Base-by-base conservation (phyloP, 2,113 vertebrate genomes). In the Oreochromis tanganicae region DNA sequence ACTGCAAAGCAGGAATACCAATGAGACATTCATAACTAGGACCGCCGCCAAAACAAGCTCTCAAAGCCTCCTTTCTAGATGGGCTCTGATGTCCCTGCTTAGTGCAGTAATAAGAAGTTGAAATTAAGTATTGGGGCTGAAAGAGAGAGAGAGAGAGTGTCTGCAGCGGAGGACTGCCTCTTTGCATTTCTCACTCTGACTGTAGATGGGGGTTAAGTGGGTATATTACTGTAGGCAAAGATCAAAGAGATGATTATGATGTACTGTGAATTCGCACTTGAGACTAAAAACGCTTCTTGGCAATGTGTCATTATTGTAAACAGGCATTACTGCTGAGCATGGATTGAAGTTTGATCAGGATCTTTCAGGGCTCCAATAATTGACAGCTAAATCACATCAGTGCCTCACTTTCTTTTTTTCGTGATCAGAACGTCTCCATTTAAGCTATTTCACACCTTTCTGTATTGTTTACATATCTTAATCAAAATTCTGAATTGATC, bases 171-270 rank as follows among this genome's bases (percentile, higher is more conserved):
- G 80, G 57, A 87, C 66, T 52, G 84, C 88, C 61, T 89, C 61
- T 86, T 63, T 84, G 24, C 82, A 81, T 89, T 88, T 80, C 75
- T 54, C 78, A 8, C 83, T 85, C 34, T 38, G 54, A 54, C 46
- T 93, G 80, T 36, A 82, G 83, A 85, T 80, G 38, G 63, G 71
- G 81, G 83, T 83, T 87, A 82, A 93, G 85, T 85, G 83, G 85
- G 73, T 56, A 80, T 88, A 78, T 91, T 83, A 75, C 83, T 46
- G 46, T 48, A 78, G 46, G 54, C 55, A 29, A 75, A 79, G 84
- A 94, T 91, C 88, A 91, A 87, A 91, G 61, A 79, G 14, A 85
- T 89, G 34, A 89, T 93, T 79, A 90, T 52, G 85, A 90, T 81
- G 27, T 78, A 19, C 36, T 68, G 55, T 83, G 73, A 89, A 86